A percentile compares a stretch with the other conserved stretches of the same genome.
Conservation (phyloP, 2,797 vertebrate species). For the Platalea minor region DNA sequence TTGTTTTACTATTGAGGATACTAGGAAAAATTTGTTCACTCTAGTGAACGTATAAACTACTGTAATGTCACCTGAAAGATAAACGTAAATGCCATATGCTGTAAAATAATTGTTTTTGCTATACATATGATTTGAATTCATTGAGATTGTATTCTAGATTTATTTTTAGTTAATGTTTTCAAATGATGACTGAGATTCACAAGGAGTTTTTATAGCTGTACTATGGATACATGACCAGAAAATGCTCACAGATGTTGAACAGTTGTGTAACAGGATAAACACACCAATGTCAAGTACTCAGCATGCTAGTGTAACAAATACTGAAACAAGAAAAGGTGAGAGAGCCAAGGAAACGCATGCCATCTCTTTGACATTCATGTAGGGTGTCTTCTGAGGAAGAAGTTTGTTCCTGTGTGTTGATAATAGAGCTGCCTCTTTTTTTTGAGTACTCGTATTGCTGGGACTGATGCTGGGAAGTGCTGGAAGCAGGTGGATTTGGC, state of each 20-base stretch:
- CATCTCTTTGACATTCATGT: background rate
- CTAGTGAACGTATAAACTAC: background rate
- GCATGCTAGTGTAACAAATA: background rate
- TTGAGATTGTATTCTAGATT: background rate
- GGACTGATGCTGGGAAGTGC: background rate
- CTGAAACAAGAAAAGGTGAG: background rate
- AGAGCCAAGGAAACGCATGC: background rate
- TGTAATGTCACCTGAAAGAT: conserved; percentile 32
- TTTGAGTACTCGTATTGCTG: background rate
- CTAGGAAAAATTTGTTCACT: background rate
- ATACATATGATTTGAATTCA: background rate
- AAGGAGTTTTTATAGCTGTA: background rate
- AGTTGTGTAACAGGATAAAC: background rate
- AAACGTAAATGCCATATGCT: background rate
- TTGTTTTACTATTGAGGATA: background rate
- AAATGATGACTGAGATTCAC: background rate
- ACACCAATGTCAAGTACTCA: background rate
- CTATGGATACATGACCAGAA: background rate
- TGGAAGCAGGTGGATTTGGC: background rate
- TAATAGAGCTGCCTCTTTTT: background rate
- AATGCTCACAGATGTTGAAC: background rate
- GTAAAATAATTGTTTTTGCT: background rate
- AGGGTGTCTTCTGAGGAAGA: background rate
- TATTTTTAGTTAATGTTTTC: background rate
- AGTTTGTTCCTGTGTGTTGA: background rate